Conservation (phyloP, 2,888 invertebrate species). For the Neelides folsomi region DNA sequence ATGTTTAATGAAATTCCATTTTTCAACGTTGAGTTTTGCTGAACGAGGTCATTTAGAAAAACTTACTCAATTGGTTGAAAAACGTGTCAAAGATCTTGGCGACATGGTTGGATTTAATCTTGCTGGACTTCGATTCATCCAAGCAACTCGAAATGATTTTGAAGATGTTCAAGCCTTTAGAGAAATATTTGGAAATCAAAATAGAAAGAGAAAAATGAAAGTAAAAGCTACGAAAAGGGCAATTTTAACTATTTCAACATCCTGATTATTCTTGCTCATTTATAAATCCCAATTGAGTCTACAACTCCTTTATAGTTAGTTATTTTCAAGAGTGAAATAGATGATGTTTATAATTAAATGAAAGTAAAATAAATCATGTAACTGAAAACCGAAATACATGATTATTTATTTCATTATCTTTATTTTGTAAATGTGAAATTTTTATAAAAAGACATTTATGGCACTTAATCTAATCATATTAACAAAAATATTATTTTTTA, state of each 20-base stretch:
- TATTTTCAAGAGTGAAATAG: too few relatives aligned
- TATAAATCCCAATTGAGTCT: too few relatives aligned
- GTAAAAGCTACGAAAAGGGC: constrained; percentile 51
- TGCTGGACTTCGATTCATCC: constrained; percentile 63
- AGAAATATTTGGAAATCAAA: constrained; percentile 52
- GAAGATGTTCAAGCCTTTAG: constrained; percentile 63
- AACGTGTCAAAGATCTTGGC: constrained; percentile 41
- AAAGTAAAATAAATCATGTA: too few relatives aligned
- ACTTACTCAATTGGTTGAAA: constrained; percentile 16
- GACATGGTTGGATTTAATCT: constrained; percentile 74
- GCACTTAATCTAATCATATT: too few relatives aligned
- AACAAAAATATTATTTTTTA: too few relatives aligned
- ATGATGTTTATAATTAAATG: too few relatives aligned
- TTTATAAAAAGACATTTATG: too few relatives aligned
- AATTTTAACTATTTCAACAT: constrained; percentile 39
- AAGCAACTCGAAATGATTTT: constrained; percentile 58
- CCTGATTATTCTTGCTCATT: too few relatives aligned
- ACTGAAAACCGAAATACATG: too few relatives aligned
- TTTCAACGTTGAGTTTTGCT: constrained; percentile 16
- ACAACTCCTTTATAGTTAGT: too few relatives aligned
- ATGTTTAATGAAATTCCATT: constrained; percentile 29
- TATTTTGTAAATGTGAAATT: too few relatives aligned
- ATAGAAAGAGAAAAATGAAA: constrained; percentile 49
- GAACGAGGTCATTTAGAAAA: constrained; percentile 17
- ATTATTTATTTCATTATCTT: too few relatives aligned